Evolutionary conservation across 2,888 invertebrate species (phyloP).

Genomic region (Aricia artaxerxes): DNA sequence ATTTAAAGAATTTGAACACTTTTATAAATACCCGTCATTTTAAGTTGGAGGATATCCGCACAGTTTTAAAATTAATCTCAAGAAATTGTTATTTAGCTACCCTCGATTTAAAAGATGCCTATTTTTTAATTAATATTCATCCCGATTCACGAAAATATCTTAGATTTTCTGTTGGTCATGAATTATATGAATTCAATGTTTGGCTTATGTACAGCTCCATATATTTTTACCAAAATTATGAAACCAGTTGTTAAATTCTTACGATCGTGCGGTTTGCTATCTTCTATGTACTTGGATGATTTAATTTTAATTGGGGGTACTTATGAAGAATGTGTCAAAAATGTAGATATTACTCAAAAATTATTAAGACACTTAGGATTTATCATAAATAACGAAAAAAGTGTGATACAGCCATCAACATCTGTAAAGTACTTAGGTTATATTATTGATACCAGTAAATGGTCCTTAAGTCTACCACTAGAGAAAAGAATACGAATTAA

Average conservation of each 20-base stretch:
- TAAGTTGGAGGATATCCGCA: too few relatives aligned
- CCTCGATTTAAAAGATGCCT: too few relatives aligned
- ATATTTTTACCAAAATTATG: slow-evolving; percentile 34
- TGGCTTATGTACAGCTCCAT: slow-evolving; percentile 33
- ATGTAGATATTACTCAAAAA: slow-evolving; percentile 7
- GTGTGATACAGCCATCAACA: not conserved
- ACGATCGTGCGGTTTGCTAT: too few relatives aligned
- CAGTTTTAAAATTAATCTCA: too few relatives aligned
- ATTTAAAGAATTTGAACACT: too few relatives aligned
- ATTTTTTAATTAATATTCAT: too few relatives aligned
- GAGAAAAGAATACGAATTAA: slow-evolving; percentile 15
- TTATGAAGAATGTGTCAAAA: slow-evolving; percentile 11
- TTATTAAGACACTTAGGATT: not conserved
- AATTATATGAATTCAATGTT: slow-evolving; percentile 35
- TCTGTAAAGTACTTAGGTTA: not conserved
- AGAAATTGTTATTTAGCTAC: too few relatives aligned
- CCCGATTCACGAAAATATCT: too few relatives aligned
- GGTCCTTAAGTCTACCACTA: not conserved
- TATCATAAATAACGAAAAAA: slow-evolving; percentile 6
- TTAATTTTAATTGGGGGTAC: not conserved
- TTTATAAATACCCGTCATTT: too few relatives aligned
- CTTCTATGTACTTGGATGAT: too few relatives aligned
- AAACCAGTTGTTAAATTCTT: too few relatives aligned
- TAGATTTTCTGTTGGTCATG: too few relatives aligned
- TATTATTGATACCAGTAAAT: slow-evolving; percentile 13